A percentile compares a stretch with the other conserved stretches of the same genome.
Evolutionary conservation across 2,797 vertebrate genomes (phyloP).

Genomic region (Melopsittacus undulatus): DNA sequence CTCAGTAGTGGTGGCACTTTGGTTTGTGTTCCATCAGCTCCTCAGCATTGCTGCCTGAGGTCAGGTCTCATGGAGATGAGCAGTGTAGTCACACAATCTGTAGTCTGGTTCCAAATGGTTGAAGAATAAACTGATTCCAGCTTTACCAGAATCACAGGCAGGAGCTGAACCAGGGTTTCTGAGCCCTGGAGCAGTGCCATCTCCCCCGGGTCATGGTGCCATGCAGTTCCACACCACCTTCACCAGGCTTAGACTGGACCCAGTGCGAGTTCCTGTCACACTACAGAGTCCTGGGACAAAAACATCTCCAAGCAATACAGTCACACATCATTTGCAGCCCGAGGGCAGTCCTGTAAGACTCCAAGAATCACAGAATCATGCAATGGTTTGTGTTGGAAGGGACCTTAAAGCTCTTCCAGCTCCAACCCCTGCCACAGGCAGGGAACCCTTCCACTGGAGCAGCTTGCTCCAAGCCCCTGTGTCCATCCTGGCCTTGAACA

Average conservation of each 20-base stretch:
- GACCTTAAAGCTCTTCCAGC: neutral
- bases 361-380: neutral
- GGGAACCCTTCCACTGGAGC: neutral
- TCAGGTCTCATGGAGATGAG: neutral
- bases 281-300: neutral
- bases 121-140: neutral
- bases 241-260: neutral
- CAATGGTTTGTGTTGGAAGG: neutral
- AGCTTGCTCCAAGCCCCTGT: neutral
- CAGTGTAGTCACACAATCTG: neutral
- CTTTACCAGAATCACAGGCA: neutral
- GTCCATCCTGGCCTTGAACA: neutral
- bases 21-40: neutral
- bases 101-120: neutral
- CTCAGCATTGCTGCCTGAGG: neutral
- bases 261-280: fast-evolving
- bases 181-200: neutral
- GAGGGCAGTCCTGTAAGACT: neutral
- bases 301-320: neutral
- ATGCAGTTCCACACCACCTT: fast-evolving
- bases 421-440: neutral
- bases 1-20: neutral
- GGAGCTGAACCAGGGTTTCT: neutral
- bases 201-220: fast-evolving
- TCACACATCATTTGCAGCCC: neutral